Percentiles rank a stretch among this genome's conserved stretches.
These are phyloP conservation scores for Gadopsis marmoratus DNA, from an alignment of 2,797 vertebrate genomes.

Conservation along the genomic window DNA sequence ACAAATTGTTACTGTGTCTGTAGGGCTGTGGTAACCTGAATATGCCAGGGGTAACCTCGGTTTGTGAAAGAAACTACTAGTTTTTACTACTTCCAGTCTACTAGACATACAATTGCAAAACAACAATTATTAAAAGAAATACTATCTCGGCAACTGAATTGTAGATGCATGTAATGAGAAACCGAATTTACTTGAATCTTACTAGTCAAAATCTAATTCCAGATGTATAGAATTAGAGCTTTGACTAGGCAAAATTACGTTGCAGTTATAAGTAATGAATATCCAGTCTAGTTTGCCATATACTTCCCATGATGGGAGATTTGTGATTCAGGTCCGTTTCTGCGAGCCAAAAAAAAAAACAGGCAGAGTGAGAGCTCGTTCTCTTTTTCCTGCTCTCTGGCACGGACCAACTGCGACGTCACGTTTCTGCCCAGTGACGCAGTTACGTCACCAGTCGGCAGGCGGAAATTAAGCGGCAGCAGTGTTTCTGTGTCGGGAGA, in stretches of 20 bases:
- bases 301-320: not conserved
- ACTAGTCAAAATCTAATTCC: no score
- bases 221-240: no score
- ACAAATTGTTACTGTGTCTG: no score
- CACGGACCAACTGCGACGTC: constrained; percentile 39
- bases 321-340: not conserved
- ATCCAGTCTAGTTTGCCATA: no score
- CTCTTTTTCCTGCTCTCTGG: constrained; percentile 25
- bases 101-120: not conserved
- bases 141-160: no score
- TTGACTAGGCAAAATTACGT: no score
- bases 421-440: constrained; percentile 57
- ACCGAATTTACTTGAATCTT: no score
- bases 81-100: no score
- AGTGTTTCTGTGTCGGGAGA: constrained; percentile 39
- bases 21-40: no score
- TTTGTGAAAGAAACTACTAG: no score
- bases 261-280: no score
- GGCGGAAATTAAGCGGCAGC: constrained; percentile 71
- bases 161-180: no score
- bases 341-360: not conserved
- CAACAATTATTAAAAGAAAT: not conserved
- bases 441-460: constrained; percentile 64
- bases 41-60: not conserved
- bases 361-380: constrained; percentile 48